A percentile compares a stretch with the other conserved stretches of the same genome.
Evolutionary conservation across 2,888 invertebrate genomes (phyloP).

Genomic region (Sabatieria punctata): DNA sequence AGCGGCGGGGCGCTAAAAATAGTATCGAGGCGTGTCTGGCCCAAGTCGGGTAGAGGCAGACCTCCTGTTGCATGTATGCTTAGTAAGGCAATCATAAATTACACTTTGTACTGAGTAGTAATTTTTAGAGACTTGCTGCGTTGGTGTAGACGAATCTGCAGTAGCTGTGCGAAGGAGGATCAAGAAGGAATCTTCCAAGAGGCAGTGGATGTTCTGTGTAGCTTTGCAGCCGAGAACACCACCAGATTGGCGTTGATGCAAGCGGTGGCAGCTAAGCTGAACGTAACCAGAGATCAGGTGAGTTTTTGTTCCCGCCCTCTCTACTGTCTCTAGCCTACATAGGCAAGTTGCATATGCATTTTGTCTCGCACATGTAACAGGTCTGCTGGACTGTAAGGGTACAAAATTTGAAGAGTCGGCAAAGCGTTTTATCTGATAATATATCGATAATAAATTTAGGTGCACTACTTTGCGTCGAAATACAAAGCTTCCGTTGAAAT

Average conservation of each 20-base stretch:
- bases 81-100: too few relatives aligned
- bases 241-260: conserved; percentile 48
- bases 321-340: too few relatives aligned
- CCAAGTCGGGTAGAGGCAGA: too few relatives aligned
- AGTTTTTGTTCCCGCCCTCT: not conserved
- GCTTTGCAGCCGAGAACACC: conserved; percentile 45
- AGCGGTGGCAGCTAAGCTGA: conserved; percentile 59
- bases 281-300: conserved; percentile 54
- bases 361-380: too few relatives aligned
- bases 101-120: too few relatives aligned
- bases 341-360: too few relatives aligned
- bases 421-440: too few relatives aligned
- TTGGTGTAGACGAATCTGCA: conserved; percentile 62
- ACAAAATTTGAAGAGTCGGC: too few relatives aligned
- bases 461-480: not conserved
- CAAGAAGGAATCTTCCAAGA: conserved; percentile 52
- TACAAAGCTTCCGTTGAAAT: not conserved
- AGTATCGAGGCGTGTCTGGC: too few relatives aligned
- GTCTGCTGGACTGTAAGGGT: too few relatives aligned
- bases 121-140: conserved; percentile 87
- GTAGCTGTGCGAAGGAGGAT: conserved; percentile 49
- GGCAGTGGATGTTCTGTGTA: conserved; percentile 75
- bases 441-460: not conserved
- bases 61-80: too few relatives aligned
- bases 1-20: too few relatives aligned